A percentile compares a stretch with the other conserved stretches of the same genome.
Conservation (phyloP, 2,113 vertebrate species). For the Crotalus horridus region DNA sequence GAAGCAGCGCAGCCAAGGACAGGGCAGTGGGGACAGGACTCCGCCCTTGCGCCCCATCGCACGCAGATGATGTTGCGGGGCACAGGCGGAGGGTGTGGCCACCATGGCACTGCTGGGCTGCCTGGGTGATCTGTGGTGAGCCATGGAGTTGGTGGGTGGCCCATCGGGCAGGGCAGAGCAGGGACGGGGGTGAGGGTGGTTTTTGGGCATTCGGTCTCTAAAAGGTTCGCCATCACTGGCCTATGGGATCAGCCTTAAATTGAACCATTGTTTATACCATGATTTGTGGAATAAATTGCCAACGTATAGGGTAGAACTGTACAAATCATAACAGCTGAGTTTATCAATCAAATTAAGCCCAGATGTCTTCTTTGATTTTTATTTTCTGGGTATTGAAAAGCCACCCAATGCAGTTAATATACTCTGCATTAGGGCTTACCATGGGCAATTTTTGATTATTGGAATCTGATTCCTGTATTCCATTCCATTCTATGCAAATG, state of each 20-base stretch:
- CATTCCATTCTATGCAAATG: neutral
- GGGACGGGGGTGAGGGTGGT: too few species aligned
- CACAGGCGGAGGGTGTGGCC: too few species aligned
- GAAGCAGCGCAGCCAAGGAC: too few species aligned
- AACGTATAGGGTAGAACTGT: neutral
- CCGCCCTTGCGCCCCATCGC: too few species aligned
- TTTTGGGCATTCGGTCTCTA: too few species aligned
- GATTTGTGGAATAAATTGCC: neutral
- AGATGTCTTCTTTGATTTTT: neutral
- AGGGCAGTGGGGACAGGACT: too few species aligned
- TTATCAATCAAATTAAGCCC: neutral
- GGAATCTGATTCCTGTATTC: neutral
- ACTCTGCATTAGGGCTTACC: neutral
- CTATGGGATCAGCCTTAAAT: neutral
- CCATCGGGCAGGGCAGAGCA: too few species aligned
- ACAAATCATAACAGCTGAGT: neutral
- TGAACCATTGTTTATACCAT: neutral
- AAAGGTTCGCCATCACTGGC: neutral
- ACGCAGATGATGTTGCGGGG: too few species aligned
- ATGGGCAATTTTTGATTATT: neutral
- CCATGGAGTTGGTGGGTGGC: too few species aligned
- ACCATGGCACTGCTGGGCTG: too few species aligned
- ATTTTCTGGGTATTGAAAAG: neutral
- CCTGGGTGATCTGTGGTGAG: too few species aligned
- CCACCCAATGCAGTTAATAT: neutral